phyloP scores from a whole-genome alignment of 2,888 invertebrate species.

The Melangyna quadrimaculata region DNA sequence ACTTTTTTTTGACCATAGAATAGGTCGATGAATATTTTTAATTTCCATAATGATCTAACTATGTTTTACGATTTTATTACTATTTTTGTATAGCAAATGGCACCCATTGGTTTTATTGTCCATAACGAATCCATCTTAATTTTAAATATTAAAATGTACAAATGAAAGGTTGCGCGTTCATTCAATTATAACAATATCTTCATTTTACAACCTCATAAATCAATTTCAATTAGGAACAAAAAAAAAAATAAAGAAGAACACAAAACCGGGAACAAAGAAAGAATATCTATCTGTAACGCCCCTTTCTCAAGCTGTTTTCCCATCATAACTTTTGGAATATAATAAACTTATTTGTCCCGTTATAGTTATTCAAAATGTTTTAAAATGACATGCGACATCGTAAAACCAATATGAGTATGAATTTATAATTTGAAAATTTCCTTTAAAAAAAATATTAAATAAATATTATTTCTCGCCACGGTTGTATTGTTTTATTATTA shows the following conservation, averaged over 20 bases:
- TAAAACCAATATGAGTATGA: constrained; percentile 47
- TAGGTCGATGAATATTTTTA: no score
- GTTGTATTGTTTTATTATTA: neutral
- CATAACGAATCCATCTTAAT: constrained; percentile 36
- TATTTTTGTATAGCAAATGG: neutral
- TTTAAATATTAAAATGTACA: constrained; percentile 1
- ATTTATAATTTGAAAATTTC: constrained; percentile 53
- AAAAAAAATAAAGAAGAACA: neutral
- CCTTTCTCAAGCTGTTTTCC: constrained; percentile 54
- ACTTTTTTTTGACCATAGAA: no score
- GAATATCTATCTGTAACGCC: constrained; percentile 40
- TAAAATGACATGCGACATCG: constrained; percentile 40
- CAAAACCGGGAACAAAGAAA: neutral
- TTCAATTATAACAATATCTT: constrained; percentile 29
- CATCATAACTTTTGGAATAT: constrained; percentile 41
- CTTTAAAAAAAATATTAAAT: neutral
- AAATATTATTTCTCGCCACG: constrained; percentile 1
- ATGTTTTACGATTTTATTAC: no score
- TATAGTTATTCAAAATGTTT: constrained; percentile 13
- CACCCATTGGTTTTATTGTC: constrained; percentile 31
- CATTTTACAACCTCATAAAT: constrained; percentile 50
- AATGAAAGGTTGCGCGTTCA: neutral
- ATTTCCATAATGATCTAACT: no score
- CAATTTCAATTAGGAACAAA: constrained; percentile 61
- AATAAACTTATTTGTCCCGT: constrained; percentile 62